Conservation (phyloP, 2,797 vertebrate genomes). For the Hypotaenidia okinawae region DNA sequence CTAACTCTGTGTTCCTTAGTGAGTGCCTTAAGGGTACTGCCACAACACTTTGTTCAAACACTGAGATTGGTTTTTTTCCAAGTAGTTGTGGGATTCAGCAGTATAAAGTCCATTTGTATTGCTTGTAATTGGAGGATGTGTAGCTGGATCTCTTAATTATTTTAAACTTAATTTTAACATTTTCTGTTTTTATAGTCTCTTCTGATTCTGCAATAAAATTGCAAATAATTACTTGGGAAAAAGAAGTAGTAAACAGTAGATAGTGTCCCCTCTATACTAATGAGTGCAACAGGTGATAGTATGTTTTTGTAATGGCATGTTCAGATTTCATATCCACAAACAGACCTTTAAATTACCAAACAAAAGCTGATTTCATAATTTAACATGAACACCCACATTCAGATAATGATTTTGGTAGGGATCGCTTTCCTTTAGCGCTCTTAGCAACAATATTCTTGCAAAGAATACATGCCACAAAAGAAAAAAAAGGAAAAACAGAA, state of each 20-base stretch:
- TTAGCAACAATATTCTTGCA: neutral
- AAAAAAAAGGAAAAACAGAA: neutral
- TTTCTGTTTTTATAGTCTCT: neutral
- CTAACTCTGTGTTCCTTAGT: neutral
- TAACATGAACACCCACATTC: neutral
- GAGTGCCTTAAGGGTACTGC: neutral
- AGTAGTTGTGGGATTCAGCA: neutral
- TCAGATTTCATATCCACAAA: conserved; percentile 1
- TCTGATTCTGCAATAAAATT: neutral
- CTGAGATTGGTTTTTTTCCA: too few species aligned
- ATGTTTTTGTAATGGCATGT: neutral
- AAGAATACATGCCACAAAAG: neutral
- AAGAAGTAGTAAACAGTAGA: neutral
- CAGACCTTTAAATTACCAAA: neutral
- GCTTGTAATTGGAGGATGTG: neutral
- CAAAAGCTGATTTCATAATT: neutral
- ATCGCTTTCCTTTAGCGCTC: neutral
- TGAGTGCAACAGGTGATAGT: neutral
- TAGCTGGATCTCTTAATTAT: neutral
- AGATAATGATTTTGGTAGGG: neutral
- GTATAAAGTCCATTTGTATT: neutral
- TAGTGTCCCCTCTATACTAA: neutral
- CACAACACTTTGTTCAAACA: neutral
- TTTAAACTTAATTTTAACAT: neutral
- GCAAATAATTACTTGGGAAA: neutral